These are phyloP conservation scores for Aulostomus chinensis DNA, from an alignment of 2,797 vertebrate genomes.

Conservation along the genomic window DNA sequence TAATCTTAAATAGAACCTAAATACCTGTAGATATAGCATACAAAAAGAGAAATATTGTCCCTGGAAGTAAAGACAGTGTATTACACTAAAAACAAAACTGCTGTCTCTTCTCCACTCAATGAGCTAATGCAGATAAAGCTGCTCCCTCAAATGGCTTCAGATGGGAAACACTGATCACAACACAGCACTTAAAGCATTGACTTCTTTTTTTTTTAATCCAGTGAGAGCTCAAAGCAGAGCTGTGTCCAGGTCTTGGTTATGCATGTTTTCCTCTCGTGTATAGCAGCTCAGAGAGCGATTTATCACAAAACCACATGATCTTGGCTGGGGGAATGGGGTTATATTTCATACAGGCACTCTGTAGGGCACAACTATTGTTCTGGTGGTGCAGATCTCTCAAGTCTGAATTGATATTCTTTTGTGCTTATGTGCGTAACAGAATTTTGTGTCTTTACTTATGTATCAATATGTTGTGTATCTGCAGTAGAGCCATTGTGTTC, in stretches of 20 bases:
- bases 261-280: constrained; percentile 52
- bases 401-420: constrained; percentile 19
- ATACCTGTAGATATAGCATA: not conserved
- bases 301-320: constrained; percentile 63
- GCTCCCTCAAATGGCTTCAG: constrained; percentile 6
- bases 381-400: constrained; percentile 38
- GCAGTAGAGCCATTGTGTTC: not conserved
- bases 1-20: too few species aligned
- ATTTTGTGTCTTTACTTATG: not conserved
- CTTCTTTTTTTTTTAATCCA: constrained; percentile 1
- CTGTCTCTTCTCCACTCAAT: too few species aligned
- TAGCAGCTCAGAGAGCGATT: constrained; percentile 45
- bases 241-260: constrained; percentile 43
- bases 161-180: constrained; percentile 20
- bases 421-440: constrained; percentile 8
- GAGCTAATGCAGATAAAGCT: constrained; percentile 4
- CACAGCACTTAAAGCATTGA: not conserved
- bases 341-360: constrained; percentile 68
- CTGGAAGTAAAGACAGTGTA: not conserved
- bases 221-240: not conserved
- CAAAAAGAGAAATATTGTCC: not conserved
- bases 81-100: too few species aligned
- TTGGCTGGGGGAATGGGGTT: constrained; percentile 51
- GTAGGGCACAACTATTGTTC: constrained; percentile 69
- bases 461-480: not conserved